Percentiles rank a stretch among this genome's conserved stretches.
Conservation (phyloP, 2,888 invertebrate genomes). For the Flexamia atlantica region DNA sequence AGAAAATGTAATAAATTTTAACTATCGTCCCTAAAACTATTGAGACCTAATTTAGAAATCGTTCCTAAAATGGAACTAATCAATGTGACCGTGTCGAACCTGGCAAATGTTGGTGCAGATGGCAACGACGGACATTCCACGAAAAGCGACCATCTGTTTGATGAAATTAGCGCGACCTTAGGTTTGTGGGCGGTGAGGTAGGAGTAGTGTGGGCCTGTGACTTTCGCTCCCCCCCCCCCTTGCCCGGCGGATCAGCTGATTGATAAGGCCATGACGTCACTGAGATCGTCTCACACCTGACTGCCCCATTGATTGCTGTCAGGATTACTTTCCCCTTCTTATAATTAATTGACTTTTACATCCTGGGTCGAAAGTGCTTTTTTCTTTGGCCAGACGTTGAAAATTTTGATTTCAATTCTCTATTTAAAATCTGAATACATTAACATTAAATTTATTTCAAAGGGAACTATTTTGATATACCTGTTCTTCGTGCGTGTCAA, state of each 20-base stretch:
- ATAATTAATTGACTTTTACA: too few species aligned
- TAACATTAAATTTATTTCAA: too few species aligned
- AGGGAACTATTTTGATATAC: too few species aligned
- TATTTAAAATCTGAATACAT: too few species aligned
- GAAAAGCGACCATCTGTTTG: slow-evolving; percentile 37
- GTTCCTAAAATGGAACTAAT: background rate
- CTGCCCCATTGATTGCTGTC: background rate
- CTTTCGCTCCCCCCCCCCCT: slow-evolving; percentile 22
- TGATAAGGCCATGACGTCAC: slow-evolving; percentile 14
- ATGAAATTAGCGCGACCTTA: slow-evolving; percentile 40
- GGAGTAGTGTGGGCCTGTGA: slow-evolving; percentile 22
- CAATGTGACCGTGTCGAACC: slow-evolving; percentile 22
- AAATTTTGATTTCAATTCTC: too few species aligned
- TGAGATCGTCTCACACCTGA: background rate
- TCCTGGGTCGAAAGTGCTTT: too few species aligned
- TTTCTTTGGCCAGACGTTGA: too few species aligned
- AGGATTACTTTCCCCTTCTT: too few species aligned
- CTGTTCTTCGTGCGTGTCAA: too few species aligned
- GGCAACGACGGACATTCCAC: slow-evolving; percentile 11
- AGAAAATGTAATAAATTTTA: too few species aligned
- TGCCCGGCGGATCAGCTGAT: background rate
- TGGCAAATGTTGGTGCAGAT: slow-evolving; percentile 4
- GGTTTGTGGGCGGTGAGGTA: slow-evolving; percentile 7
- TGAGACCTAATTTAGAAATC: background rate
- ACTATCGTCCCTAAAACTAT: too few species aligned